Evolutionary conservation across 2,888 invertebrate genomes (phyloP), one percentile per base, ranked within the genome.

Genomic region (Apomyelois bistriatella): DNA sequence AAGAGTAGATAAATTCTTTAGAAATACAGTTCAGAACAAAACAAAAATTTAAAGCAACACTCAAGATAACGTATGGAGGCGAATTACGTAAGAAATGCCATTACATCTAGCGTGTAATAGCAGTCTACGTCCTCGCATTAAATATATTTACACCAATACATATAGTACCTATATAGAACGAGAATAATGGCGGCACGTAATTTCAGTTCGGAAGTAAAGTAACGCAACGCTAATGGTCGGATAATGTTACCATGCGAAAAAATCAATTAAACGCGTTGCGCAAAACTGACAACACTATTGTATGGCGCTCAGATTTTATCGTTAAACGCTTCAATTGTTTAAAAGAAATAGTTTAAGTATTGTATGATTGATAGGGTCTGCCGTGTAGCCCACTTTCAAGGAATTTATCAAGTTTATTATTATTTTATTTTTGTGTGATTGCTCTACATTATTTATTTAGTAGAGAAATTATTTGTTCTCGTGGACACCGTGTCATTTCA

Each of bases 211-310:
- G 52, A 54, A 22, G 22, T 22, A 22, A 22, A 53, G 56, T 57
- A 53, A 47, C 48, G 49, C 41, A 51, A 47, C 54, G 51, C 43
- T 56, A 58, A 58, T 56, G 58, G 56, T 50, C 48, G 53, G 48
- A 36, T 58, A 53, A 52, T 47, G 52, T 55, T 53, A 47, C 55
- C 46, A 41, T 48, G 49, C 40, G 40, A 55, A 58, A 57, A 55
- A 52, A 47, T 52, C 46, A 38, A 47, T 52, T 52, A 52, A 52
- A 52, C 22, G 32, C 32, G 41, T 42, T 51, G 51, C 51, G 51
- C 36, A 51, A 51, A 42, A 41, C 50, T 42, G 42, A 42, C 51
- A 51, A 36, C 32, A 50, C 41, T 51, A 51, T 51, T 51, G 35
- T 51, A 22, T 22, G 22, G 3, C 22, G 28, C 42, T 17, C 22